Evolutionary conservation across 2,797 vertebrate species (phyloP).

Genomic region (Fundulus diaphanus): DNA sequence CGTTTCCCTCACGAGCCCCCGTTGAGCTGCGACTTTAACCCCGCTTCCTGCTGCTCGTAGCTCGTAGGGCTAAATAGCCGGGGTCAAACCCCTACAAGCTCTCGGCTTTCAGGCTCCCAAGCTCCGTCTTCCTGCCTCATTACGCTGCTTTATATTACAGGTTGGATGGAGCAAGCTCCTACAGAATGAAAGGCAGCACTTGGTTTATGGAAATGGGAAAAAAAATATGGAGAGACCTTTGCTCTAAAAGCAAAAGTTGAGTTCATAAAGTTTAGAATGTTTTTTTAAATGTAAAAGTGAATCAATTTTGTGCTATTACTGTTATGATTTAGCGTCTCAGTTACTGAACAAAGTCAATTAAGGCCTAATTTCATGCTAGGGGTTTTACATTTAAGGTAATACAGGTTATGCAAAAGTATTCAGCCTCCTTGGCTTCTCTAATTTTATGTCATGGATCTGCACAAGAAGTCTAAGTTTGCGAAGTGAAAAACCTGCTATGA

Average conservation of each 20-base stretch:
- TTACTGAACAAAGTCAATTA: neutral
- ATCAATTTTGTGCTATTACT: neutral
- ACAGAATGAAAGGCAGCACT: neutral
- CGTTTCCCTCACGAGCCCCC: conserved; percentile 63
- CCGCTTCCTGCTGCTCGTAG: conserved; percentile 64
- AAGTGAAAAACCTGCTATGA: too few relatives aligned
- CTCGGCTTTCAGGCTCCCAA: conserved; percentile 18
- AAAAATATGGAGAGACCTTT: neutral
- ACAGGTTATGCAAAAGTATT: too few relatives aligned
- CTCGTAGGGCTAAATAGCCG: conserved; percentile 38
- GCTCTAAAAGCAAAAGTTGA: neutral
- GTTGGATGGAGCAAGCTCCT: neutral
- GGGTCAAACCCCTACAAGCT: conserved; percentile 38
- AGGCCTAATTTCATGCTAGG: neutral
- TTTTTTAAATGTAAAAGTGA: neutral
- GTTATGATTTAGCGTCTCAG: neutral
- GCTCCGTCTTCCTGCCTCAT: conserved; percentile 2
- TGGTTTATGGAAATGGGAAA: neutral
- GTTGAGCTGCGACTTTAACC: conserved; percentile 67
- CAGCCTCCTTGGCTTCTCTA: too few relatives aligned
- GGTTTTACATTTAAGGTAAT: neutral
- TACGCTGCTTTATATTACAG: neutral
- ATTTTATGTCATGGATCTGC: too few relatives aligned
- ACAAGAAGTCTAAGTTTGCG: too few relatives aligned
- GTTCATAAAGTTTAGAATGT: neutral